Percentiles rank a stretch among this genome's conserved stretches.
Evolutionary conservation across 2,797 vertebrate species (phyloP).

Genomic region (Leptoclinus maculatus): DNA sequence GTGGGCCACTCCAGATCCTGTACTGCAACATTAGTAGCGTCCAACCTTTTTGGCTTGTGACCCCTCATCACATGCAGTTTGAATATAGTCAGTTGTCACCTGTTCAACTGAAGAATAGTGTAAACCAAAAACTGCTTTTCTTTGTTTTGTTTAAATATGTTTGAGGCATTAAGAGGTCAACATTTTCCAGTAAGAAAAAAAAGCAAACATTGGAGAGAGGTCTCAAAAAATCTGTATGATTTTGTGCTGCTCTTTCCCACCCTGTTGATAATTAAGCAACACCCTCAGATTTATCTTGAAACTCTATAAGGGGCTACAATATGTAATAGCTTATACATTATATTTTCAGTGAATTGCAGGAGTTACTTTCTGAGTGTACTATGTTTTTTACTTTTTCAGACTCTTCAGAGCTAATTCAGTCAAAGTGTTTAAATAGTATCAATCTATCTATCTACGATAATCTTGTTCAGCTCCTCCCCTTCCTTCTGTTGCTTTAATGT

Average conservation of each 20-base stretch:
- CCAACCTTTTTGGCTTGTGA: too few species aligned
- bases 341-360: neutral
- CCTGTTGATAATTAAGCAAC: neutral
- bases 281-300: neutral
- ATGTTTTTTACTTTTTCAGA: neutral
- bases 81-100: too few species aligned
- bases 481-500: slow-evolving; percentile 1
- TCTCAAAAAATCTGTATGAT: too few species aligned
- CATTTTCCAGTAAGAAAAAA: too few species aligned
- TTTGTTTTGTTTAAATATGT: too few species aligned
- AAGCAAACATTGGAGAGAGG: too few species aligned
- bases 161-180: too few species aligned
- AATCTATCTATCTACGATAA: neutral
- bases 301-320: neutral
- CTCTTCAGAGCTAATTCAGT: neutral
- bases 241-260: neutral
- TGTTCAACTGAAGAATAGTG: too few species aligned
- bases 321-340: neutral
- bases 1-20: neutral
- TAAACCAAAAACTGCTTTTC: too few species aligned
- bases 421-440: neutral
- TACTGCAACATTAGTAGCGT: too few species aligned
- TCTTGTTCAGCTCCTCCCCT: neutral
- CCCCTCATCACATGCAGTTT: too few species aligned
- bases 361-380: neutral